Base-by-base conservation (phyloP, 2,113 vertebrate genomes). In the Prinia subflava region DNA sequence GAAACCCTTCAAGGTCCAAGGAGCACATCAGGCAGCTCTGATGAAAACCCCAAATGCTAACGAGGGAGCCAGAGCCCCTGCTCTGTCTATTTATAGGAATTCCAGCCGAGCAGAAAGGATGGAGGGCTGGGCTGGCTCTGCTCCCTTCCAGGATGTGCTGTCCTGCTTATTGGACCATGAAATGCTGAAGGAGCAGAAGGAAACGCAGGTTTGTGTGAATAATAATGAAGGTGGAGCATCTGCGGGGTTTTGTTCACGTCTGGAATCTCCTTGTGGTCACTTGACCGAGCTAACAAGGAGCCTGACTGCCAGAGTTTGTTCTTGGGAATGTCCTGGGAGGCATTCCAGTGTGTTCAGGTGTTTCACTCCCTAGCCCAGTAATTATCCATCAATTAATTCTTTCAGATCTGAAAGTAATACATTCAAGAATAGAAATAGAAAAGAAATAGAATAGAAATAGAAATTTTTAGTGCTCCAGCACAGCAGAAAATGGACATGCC, bases 101-200 rank as follows among this genome's bases (percentile, higher is more conserved):
- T 78, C 53, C 88, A 95, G 31, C 62, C 74, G 19, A 95, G 87
- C 50, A 1, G 69, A 60, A 93, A 95, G 90, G 88, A 90, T 11
- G 9, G 27, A 87, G 47, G 59, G 42, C 76, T 87, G 52, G 35
- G 73, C 78, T 52, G 44, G 33, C 53, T 55, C 78, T 68, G 46
- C 49, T 91, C 62, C 94, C 70, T 88, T 59, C 78, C 56, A 68
- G 83, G 93, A 71, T 67, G 89, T 63, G 20, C 91, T 64, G 49
- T 67, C 83, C 87, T 93, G 92, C 87, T 79, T 39, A 65, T 24
- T 41, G 60, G 83, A 30, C 94, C 96, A 52, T 87, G 70, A 91
- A 83, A 47, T 12, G n/a, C 57, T 74, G 65, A 39, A 39, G 39
- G 39, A 96, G 92, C 90, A 97, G 92, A 86, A 91, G 92, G 85